Conservation (phyloP, 2,113 vertebrate species). For the Poicephalus meyeri region DNA sequence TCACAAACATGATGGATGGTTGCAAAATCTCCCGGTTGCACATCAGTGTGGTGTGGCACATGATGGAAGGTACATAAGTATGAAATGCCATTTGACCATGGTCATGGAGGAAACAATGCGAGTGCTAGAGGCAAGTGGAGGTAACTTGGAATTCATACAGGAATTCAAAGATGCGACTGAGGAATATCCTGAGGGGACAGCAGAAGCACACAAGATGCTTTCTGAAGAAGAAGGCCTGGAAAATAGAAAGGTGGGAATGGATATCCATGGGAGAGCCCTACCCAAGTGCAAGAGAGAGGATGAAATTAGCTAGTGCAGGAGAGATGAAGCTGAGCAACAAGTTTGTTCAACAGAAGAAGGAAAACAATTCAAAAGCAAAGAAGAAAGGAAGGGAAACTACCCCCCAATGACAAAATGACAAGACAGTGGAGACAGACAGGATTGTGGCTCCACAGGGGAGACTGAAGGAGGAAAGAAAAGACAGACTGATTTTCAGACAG, state of each 20-base stretch:
- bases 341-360: background rate
- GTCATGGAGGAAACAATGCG: fast-evolving
- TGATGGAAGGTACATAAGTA: background rate
- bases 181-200: background rate
- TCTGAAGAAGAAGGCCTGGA: background rate
- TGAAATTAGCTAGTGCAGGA: background rate
- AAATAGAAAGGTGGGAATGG: background rate
- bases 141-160: background rate
- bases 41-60: background rate
- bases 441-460: background rate
- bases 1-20: background rate
- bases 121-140: background rate
- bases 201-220: background rate
- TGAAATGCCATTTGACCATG: background rate
- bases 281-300: background rate
- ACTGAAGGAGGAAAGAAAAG: background rate
- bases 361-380: conserved; percentile 15
- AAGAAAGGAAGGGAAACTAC: conserved; percentile 45
- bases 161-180: background rate
- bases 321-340: background rate
- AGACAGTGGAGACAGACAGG: background rate
- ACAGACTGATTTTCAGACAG: background rate
- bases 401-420: conserved; percentile 14
- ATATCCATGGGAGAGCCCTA: background rate
- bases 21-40: background rate